These are phyloP conservation scores for Thripadectes ignobilis DNA, from an alignment of 2,797 vertebrate species.

Conservation along the genomic window DNA sequence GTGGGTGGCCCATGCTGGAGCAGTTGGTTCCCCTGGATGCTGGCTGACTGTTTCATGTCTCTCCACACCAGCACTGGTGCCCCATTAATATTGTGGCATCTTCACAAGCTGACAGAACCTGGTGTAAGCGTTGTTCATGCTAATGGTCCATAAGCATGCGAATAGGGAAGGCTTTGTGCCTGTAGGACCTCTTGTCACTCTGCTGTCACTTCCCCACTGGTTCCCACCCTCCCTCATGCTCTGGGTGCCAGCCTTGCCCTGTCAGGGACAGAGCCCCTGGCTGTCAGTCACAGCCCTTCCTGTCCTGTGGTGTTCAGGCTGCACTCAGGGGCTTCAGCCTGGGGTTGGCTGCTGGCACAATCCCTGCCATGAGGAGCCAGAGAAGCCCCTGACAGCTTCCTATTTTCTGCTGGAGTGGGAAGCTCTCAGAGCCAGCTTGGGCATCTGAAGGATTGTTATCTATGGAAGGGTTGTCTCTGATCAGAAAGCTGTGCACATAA, in stretches of 20 bases:
- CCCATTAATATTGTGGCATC: neutral
- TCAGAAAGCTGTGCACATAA: neutral
- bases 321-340: neutral
- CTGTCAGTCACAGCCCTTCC: neutral
- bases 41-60: neutral
- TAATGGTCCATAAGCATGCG: neutral
- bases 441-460: neutral
- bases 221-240: neutral
- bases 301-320: fast-evolving
- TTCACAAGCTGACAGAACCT: neutral
- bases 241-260: neutral
- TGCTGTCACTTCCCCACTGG: neutral
- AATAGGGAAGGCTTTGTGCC: neutral
- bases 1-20: neutral
- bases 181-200: neutral
- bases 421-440: neutral
- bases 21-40: neutral
- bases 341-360: neutral
- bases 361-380: neutral
- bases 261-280: neutral
- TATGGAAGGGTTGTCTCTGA: neutral
- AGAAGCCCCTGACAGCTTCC: neutral
- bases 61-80: neutral
- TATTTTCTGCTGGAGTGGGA: neutral
- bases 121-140: neutral